Conservation (phyloP, 2,888 invertebrate species). For the Macaria notata region DNA sequence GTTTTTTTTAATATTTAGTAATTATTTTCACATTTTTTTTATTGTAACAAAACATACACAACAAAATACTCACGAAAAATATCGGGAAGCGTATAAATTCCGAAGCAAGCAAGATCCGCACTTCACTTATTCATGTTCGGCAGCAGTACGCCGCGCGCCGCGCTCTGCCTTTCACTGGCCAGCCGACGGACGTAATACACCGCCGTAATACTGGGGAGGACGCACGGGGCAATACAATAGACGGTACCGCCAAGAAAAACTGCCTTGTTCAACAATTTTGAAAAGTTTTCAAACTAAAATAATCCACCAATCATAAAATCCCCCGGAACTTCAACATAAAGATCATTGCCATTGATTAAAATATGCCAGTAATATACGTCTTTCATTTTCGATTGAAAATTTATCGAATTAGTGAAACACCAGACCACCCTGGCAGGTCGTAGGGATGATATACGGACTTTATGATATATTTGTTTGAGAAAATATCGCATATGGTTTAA, state of each 20-base stretch:
- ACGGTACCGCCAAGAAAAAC: conserved; percentile 15
- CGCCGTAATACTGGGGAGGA: conserved; percentile 42
- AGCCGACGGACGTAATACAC: conserved; percentile 46
- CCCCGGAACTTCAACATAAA: no score
- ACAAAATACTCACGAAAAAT: conserved; percentile 41
- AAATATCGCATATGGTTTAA: no score
- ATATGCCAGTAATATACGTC: no score
- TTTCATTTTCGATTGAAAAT: no score
- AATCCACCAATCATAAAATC: no score
- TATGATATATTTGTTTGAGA: no score
- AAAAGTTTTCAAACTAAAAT: neutral
- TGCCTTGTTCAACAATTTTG: no score
- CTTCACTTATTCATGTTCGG: conserved; percentile 34
- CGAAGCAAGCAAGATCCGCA: conserved; percentile 31
- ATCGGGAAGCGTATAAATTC: conserved; percentile 29
- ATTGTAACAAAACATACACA: neutral
- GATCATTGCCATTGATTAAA: no score
- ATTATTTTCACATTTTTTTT: neutral
- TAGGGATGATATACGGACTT: no score
- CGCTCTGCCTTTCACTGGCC: conserved; percentile 62
- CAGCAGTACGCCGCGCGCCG: conserved; percentile 36
- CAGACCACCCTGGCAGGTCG: no score
- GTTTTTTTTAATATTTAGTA: no score
- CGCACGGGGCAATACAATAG: conserved; percentile 40
- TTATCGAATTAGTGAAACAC: no score